Percentiles rank a stretch among this genome's conserved stretches.
These are phyloP conservation scores for Troides helena DNA, from an alignment of 2,888 invertebrate species.

Conservation along the genomic window DNA sequence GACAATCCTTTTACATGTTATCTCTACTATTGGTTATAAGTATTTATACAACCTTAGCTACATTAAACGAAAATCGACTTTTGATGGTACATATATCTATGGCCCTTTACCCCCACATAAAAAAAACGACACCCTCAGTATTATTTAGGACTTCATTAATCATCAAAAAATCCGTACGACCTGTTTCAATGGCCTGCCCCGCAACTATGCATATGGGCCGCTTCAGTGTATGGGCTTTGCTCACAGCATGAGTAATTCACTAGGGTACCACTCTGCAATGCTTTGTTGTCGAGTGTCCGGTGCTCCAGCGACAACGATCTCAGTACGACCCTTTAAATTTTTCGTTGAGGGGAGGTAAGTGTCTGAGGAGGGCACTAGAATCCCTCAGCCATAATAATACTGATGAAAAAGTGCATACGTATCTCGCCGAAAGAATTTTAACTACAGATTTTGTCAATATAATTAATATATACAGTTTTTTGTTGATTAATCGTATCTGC, in stretches of 20 bases:
- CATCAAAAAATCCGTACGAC: constrained; percentile 25
- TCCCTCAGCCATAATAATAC: constrained; percentile 24
- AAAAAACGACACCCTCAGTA: constrained; percentile 22
- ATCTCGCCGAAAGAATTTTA: constrained; percentile 2
- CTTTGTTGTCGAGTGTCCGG: constrained; percentile 47
- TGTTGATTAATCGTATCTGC: background rate
- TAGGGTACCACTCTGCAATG: constrained; percentile 35
- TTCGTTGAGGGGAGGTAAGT: constrained; percentile 39
- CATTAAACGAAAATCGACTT: background rate
- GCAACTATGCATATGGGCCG: constrained; percentile 31
- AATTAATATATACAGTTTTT: background rate
- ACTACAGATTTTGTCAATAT: background rate
- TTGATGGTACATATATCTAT: constrained; percentile 3
- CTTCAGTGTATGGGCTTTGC: constrained; percentile 35
- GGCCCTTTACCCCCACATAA: background rate
- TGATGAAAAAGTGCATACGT: constrained; percentile 29
- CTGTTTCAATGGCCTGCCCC: constrained; percentile 16
- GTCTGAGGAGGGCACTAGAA: constrained; percentile 32
- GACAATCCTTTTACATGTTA: background rate
- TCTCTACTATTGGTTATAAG: too few species aligned
- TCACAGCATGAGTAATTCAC: constrained; percentile 41
- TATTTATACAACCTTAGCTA: background rate
- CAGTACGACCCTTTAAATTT: constrained; percentile 41
- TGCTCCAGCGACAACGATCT: constrained; percentile 49
- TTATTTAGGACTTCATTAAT: constrained; percentile 23